phyloP scores from a whole-genome alignment of 37 sponge, comb jelly and placozoan species.

The Spongia lamella region DNA sequence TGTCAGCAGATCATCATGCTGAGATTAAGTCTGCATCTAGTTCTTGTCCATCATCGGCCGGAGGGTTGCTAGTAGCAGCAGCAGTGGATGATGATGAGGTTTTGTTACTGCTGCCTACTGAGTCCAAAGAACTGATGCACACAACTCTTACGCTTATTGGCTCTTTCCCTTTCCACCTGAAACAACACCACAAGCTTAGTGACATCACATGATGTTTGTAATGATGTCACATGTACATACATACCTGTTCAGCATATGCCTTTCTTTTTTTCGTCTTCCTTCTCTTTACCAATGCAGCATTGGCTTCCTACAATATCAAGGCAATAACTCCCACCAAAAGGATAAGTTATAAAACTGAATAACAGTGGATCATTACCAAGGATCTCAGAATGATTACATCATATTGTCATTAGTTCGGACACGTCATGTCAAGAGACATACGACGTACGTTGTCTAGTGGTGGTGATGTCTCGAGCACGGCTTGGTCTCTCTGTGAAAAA shows the following conservation, averaged over 20 bases:
- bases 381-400: constrained; percentile 99
- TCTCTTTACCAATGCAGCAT: constrained; percentile 52
- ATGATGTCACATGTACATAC: background rate
- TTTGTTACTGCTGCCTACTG: no score
- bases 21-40: constrained; percentile 82
- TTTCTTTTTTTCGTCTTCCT: constrained; percentile 18
- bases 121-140: no score
- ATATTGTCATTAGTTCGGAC: constrained; percentile 96
- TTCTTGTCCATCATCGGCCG: constrained; percentile 23
- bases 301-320: constrained; percentile 62
- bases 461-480: constrained; percentile 97
- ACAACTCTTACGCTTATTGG: constrained; percentile 1
- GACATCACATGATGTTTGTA: no score
- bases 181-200: no score
- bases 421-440: constrained; percentile 86
- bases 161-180: constrained; percentile 1
- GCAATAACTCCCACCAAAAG: no score
- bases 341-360: constrained; percentile 54
- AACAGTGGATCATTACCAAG: constrained; percentile 98
- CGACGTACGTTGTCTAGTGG: constrained; percentile 95
- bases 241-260: background rate
- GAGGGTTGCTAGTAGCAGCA: background rate
- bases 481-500: constrained; percentile 93
- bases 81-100: no score
- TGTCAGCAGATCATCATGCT: constrained; percentile 62